Evolutionary conservation across 2,888 invertebrate species (phyloP).

Genomic region (Tinea semifulvella): DNA sequence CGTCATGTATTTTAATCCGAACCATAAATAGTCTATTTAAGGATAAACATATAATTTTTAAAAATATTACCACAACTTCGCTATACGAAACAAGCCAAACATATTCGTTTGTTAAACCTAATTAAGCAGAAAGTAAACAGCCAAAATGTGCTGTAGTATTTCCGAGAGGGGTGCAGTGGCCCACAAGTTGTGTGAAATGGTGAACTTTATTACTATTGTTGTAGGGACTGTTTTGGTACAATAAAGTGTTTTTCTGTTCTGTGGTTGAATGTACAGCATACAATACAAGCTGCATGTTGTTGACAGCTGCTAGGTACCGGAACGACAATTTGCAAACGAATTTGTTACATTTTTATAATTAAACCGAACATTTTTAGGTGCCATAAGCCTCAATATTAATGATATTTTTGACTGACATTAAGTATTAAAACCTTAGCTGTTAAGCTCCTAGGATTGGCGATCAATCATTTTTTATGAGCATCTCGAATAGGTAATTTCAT

Average conservation of each 20-base stretch:
- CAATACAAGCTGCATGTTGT: slow-evolving; percentile 4
- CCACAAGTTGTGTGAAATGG: too few species aligned
- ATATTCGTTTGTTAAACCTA: slow-evolving; percentile 35
- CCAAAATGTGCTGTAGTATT: slow-evolving; percentile 1
- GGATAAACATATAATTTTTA: too few species aligned
- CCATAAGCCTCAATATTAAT: too few species aligned
- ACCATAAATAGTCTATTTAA: too few species aligned
- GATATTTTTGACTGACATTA: too few species aligned
- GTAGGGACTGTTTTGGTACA: too few species aligned
- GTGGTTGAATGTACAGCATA: too few species aligned
- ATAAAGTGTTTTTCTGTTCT: too few species aligned
- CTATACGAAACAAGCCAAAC: neutral
- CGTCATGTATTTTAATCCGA: too few species aligned
- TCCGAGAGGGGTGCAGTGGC: neutral
- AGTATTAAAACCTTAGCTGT: neutral
- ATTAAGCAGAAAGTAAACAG: slow-evolving; percentile 36
- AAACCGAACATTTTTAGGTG: too few species aligned
- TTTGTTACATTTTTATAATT: slow-evolving; percentile 1
- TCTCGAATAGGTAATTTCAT: neutral
- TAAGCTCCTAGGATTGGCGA: neutral
- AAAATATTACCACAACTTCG: too few species aligned
- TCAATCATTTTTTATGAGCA: neutral
- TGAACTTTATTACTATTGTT: too few species aligned
- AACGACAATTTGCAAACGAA: neutral
- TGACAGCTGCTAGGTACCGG: slow-evolving; percentile 11